These are phyloP conservation scores for Holacanthus passer DNA, from an alignment of 2,113 vertebrate genomes.

Conservation along the genomic window DNA sequence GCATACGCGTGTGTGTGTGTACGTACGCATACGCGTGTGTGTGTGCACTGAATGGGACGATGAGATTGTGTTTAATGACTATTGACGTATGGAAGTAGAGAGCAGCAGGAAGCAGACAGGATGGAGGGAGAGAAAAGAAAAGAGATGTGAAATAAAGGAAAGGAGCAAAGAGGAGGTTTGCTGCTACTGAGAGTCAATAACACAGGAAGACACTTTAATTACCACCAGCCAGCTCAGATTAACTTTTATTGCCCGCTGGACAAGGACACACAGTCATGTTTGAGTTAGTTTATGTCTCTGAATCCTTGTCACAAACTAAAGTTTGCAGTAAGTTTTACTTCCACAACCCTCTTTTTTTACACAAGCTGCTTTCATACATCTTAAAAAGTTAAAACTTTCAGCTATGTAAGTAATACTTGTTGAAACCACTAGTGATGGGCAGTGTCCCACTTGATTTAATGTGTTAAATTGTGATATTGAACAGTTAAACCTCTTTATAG, in stretches of 20 bases:
- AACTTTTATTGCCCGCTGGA: constrained; percentile 65
- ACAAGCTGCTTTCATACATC: neutral
- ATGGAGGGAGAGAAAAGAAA: constrained; percentile 52
- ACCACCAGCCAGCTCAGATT: constrained; percentile 75
- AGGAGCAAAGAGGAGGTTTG: constrained; percentile 48
- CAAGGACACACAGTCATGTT: constrained; percentile 64
- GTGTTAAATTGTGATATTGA: neutral
- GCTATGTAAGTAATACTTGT: neutral
- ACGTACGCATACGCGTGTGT: neutral
- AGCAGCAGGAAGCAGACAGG: constrained; percentile 70
- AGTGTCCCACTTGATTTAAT: neutral
- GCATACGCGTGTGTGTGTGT: neutral
- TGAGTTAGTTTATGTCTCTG: constrained; percentile 40
- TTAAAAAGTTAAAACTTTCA: neutral
- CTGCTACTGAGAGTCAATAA: constrained; percentile 74
- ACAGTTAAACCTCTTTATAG: neutral
- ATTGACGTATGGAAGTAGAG: constrained; percentile 73
- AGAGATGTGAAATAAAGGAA: constrained; percentile 58
- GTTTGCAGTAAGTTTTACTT: constrained; percentile 22
- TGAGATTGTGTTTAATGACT: constrained; percentile 80
- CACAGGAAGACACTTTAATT: constrained; percentile 82
- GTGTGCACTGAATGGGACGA: constrained; percentile 36
- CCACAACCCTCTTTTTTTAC: neutral
- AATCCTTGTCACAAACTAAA: constrained; percentile 29
- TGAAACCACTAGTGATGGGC: neutral